Conservation (phyloP, 2,888 invertebrate genomes). For the Oxycera nigricornis region DNA sequence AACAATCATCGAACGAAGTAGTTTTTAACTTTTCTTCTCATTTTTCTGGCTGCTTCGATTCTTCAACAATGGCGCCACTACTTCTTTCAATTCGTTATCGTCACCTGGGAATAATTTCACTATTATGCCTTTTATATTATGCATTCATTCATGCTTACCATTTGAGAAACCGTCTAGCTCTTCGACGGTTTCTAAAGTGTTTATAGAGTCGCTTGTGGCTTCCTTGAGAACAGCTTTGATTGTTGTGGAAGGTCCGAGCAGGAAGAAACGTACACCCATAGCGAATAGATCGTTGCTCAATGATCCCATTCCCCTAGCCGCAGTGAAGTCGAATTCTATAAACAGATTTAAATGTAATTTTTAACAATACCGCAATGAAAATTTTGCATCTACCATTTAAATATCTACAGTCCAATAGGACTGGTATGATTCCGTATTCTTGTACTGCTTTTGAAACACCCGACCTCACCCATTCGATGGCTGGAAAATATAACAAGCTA, state of each 20-base stretch:
- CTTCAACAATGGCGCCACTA: conserved; percentile 26
- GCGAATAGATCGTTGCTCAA: conserved; percentile 74
- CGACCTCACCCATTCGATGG: conserved; percentile 81
- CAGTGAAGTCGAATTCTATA: conserved; percentile 82
- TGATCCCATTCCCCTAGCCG: conserved; percentile 83
- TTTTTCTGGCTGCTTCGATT: conserved; percentile 14
- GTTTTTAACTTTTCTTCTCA: conserved; percentile 25
- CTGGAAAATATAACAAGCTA: conserved; percentile 80
- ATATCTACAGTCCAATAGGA: conserved; percentile 82
- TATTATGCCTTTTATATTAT: neutral
- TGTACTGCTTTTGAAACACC: conserved; percentile 77
- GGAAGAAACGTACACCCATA: conserved; percentile 75
- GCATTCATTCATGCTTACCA: conserved; percentile 50
- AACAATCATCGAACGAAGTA: too few relatives aligned
- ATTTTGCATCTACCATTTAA: conserved; percentile 69
- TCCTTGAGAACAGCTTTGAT: conserved; percentile 57
- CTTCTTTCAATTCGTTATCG: conserved; percentile 34
- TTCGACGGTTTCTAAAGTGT: conserved; percentile 54
- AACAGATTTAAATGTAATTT: neutral
- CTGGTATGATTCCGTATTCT: conserved; percentile 75
- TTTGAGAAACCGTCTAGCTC: conserved; percentile 56
- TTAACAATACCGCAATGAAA: neutral
- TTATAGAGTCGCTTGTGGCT: conserved; percentile 56
- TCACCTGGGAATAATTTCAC: neutral
- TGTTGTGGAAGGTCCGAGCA: conserved; percentile 63